Base-by-base conservation (phyloP, 1,140 invertebrate species). In the Bicyclus anynana region DNA sequence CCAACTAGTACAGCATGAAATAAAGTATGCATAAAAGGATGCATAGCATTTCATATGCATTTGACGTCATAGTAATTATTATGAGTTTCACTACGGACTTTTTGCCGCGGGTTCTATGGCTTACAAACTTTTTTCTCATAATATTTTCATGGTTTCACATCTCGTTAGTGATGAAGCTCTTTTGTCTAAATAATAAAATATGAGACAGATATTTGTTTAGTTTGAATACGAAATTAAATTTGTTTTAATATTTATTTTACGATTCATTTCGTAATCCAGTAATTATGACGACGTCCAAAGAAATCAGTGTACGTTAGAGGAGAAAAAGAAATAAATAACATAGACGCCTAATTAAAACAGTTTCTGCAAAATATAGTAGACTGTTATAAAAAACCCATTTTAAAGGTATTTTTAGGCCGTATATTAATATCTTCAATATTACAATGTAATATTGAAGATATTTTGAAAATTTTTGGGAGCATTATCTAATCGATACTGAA, bases 121-220 rank as follows among this genome's bases (percentile, higher is more conserved):
- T 53, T 53, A 44, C 37, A 52, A 56, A 62, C 21, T 56, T 62
- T 62, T n/a, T 56, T 59, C 48, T 62, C 33, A 46, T 66, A 66
- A 59, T 58, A 66, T 66, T 66, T 62, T 62, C 59, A 59, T 27
- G 56, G 64, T 46, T 62, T 66, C 60, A 59, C 59, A 56, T 66
- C 56, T 59, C 60, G 48, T 62, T 66, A 62, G 44, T 14, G 16
- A 40, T 14, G 37, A 40, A 40, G 10, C 37, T 12, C 33, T 40
- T 40, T 40, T 33, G 29, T 33, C 12, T 12, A 3, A 3, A 12
- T 33, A 33, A 6, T 33, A 6, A 33, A 33, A 33, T 33, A 12
- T 33, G 12, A n/a, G 9, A 33, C 29, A 33, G 2, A 33, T 27
- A 27, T 33, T 33, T 33, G 12, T 33, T 33, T 12, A 33, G 12